Percentiles rank a stretch among this genome's conserved stretches.
phyloP scores from a whole-genome alignment of 2,797 vertebrate genomes.

The Periparus ater region DNA sequence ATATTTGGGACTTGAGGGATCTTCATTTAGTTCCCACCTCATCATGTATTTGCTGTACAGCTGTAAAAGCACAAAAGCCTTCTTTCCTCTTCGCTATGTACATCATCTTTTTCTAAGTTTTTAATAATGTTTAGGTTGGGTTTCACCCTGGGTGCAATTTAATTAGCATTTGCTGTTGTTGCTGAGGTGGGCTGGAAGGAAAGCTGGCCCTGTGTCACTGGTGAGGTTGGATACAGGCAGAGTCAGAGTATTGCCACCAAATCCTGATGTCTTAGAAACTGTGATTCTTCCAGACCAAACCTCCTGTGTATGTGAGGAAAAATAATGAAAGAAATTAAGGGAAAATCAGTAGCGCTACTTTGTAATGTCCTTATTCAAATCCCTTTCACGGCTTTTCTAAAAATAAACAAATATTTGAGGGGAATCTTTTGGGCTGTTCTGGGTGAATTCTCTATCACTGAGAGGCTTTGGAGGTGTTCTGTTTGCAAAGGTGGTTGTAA shows the following conservation, averaged over 20 bases:
- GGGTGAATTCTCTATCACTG: neutral
- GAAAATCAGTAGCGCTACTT: neutral
- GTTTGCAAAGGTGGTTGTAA: neutral
- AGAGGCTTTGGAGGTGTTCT: neutral
- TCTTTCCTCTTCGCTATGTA: neutral
- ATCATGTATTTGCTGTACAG: neutral
- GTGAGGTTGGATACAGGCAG: neutral
- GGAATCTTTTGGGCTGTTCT: neutral
- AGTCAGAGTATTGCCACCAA: neutral
- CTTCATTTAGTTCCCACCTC: neutral
- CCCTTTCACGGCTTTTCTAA: neutral
- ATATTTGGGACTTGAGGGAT: neutral
- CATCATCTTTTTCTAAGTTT: neutral
- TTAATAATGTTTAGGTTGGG: neutral
- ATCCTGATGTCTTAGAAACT: neutral
- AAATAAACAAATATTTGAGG: neutral
- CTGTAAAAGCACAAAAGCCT: neutral
- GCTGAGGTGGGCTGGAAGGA: neutral
- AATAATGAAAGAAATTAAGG: neutral
- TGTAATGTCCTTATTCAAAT: neutral
- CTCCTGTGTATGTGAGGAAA: neutral
- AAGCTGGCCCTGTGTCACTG: neutral
- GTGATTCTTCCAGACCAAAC: neutral
- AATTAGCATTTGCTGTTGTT: neutral
- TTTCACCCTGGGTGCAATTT: neutral